Conservation (phyloP, 2,797 vertebrate species). For the Microctenopoma stevenorrisi region DNA sequence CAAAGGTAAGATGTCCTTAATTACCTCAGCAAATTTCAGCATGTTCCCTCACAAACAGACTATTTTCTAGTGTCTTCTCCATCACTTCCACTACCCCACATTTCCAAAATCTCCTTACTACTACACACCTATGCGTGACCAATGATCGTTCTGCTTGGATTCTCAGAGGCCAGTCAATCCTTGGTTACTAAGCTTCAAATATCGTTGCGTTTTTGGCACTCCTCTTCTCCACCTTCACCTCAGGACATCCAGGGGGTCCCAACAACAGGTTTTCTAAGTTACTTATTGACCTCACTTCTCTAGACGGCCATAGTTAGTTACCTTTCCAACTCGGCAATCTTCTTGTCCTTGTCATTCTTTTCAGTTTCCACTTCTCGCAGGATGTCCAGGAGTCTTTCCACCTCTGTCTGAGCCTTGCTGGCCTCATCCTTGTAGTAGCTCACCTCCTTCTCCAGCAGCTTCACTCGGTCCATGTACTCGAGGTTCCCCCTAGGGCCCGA, state of each 20-base stretch:
- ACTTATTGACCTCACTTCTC: neutral
- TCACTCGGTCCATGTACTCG: constrained; percentile 92
- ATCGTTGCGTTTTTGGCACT: neutral
- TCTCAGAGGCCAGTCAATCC: neutral
- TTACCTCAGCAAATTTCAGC: neutral
- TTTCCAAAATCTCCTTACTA: neutral
- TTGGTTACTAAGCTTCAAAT: neutral
- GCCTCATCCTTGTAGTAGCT: constrained; percentile 94
- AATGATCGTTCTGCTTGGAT: neutral
- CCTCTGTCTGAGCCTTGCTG: constrained; percentile 93
- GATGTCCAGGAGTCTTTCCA: constrained; percentile 96
- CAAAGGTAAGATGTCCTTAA: neutral
- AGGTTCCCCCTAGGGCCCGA: constrained; percentile 88
- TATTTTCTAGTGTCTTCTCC: neutral
- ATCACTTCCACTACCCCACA: neutral
- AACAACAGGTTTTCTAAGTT: neutral
- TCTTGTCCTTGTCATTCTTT: constrained; percentile 99
- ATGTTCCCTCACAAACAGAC: neutral
- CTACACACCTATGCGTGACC: neutral
- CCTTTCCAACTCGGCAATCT: constrained; percentile 98
- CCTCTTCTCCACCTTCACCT: neutral
- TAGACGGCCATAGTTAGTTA: constrained; percentile 57
- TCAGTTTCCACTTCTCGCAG: constrained; percentile 97
- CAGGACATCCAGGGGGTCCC: neutral
- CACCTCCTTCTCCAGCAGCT: constrained; percentile 96